A percentile compares a stretch with the other conserved stretches of the same genome.
Evolutionary conservation across 2,888 invertebrate genomes (phyloP).

Genomic region (Selenia dentaria): DNA sequence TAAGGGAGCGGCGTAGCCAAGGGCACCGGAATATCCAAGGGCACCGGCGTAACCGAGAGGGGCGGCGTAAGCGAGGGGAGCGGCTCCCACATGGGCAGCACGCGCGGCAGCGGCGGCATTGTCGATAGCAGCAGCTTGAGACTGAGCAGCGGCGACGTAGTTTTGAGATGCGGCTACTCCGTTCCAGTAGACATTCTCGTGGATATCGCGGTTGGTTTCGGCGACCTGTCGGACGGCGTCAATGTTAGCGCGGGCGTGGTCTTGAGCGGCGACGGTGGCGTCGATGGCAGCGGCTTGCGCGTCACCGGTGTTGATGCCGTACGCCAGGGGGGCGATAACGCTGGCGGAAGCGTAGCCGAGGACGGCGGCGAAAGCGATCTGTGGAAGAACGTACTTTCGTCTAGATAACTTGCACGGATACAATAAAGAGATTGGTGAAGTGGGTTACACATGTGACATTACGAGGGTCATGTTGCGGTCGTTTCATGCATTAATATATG

Average conservation of each 20-base stretch:
- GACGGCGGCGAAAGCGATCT: slow-evolving; percentile 78
- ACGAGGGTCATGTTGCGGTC: too few relatives aligned
- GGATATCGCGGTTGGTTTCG: slow-evolving; percentile 65
- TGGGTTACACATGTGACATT: too few relatives aligned
- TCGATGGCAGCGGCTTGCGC: slow-evolving; percentile 76
- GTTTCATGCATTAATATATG: too few relatives aligned
- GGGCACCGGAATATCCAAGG: not conserved
- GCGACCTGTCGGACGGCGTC: slow-evolving; percentile 61
- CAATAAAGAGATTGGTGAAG: too few relatives aligned
- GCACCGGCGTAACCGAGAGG: slow-evolving; percentile 9
- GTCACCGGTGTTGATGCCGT: slow-evolving; percentile 71
- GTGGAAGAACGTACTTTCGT: slow-evolving; percentile 16
- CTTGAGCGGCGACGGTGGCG: slow-evolving; percentile 67
- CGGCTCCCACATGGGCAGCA: slow-evolving; percentile 40
- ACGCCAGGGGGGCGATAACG: slow-evolving; percentile 58
- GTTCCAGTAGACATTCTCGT: slow-evolving; percentile 78
- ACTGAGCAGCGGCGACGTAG: slow-evolving; percentile 73
- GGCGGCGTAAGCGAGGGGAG: slow-evolving; percentile 25
- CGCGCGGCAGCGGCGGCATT: slow-evolving; percentile 54
- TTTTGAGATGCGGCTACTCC: slow-evolving; percentile 70
- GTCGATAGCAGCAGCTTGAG: slow-evolving; percentile 68
- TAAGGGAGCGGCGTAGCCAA: slow-evolving; percentile 17
- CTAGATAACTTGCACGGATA: not conserved
- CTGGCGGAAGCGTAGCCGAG: slow-evolving; percentile 79
- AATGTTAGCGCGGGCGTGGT: slow-evolving; percentile 69